phyloP scores from a whole-genome alignment of 1,140 invertebrate species.

The Caenorhabditis brenneri region DNA sequence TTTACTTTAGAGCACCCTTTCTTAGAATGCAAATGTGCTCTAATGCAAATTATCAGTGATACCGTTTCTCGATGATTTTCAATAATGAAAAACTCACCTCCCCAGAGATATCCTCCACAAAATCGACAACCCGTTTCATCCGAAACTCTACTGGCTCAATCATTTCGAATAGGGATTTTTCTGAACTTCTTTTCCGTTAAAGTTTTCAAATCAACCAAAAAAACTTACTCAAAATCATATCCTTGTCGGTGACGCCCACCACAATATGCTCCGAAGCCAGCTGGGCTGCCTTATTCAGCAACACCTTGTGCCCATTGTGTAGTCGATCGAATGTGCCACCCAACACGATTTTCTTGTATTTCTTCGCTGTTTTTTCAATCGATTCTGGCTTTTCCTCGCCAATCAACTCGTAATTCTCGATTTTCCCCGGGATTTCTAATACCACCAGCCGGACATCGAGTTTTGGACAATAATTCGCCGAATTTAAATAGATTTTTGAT shows the following conservation, averaged over 20 bases:
- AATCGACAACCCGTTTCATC: conserved; percentile 80
- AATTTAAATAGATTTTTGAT: neutral
- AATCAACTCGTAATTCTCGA: neutral
- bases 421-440: neutral
- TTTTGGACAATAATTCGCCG: neutral
- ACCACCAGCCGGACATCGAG: neutral
- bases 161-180: conserved; percentile 86
- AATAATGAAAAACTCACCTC: conserved; percentile 72
- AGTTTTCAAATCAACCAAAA: too few relatives aligned
- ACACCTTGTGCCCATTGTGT: conserved; percentile 91
- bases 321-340: conserved; percentile 94
- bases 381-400: neutral
- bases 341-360: conserved; percentile 77
- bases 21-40: too few relatives aligned
- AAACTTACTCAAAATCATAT: conserved; percentile 85
- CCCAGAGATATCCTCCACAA: conserved; percentile 82
- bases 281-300: conserved; percentile 84
- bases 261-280: conserved; percentile 80
- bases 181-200: conserved; percentile 77
- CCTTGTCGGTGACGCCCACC: conserved; percentile 87
- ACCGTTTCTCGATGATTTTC: too few relatives aligned
- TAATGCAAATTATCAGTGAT: too few relatives aligned
- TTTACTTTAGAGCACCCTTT: too few relatives aligned
- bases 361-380: neutral
- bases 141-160: conserved; percentile 83